Conservation (phyloP, 2,888 invertebrate genomes). For the Adineta ricciae region DNA sequence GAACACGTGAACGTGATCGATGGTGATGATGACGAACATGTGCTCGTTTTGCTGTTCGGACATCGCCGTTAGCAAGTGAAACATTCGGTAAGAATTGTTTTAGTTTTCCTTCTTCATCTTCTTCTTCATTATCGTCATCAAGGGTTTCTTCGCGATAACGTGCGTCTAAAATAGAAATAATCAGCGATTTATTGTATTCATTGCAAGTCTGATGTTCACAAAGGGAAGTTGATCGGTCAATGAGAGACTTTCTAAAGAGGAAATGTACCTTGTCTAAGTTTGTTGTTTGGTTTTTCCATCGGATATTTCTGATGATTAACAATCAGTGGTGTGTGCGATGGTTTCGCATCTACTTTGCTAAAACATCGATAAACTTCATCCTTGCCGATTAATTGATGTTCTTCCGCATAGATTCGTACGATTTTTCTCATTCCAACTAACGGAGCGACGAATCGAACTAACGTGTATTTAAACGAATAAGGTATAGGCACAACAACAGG, state of each 20-base stretch:
- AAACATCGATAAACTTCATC: neutral
- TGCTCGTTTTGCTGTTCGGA: neutral
- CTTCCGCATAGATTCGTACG: slow-evolving; percentile 21
- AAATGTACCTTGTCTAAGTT: neutral
- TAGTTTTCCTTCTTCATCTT: neutral
- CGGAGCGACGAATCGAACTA: slow-evolving; percentile 13
- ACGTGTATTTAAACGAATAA: slow-evolving; percentile 19
- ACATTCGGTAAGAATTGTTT: neutral
- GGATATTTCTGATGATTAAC: neutral
- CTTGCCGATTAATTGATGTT: neutral
- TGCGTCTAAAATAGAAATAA: neutral
- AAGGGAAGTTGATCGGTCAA: too few relatives aligned
- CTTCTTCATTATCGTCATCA: neutral
- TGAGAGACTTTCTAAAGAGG: too few relatives aligned
- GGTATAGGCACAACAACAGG: slow-evolving; percentile 32
- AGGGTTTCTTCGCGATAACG: neutral
- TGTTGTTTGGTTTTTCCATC: neutral
- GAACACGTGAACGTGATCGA: neutral
- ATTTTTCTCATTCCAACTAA: slow-evolving; percentile 21
- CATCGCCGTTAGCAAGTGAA: neutral
- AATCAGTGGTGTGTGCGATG: neutral
- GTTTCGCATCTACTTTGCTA: neutral
- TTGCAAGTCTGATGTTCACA: too few relatives aligned
- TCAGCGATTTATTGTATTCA: too few relatives aligned
- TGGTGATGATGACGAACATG: neutral